Base-by-base conservation (phyloP, 2,113 vertebrate species). In the Myodes glareolus region DNA sequence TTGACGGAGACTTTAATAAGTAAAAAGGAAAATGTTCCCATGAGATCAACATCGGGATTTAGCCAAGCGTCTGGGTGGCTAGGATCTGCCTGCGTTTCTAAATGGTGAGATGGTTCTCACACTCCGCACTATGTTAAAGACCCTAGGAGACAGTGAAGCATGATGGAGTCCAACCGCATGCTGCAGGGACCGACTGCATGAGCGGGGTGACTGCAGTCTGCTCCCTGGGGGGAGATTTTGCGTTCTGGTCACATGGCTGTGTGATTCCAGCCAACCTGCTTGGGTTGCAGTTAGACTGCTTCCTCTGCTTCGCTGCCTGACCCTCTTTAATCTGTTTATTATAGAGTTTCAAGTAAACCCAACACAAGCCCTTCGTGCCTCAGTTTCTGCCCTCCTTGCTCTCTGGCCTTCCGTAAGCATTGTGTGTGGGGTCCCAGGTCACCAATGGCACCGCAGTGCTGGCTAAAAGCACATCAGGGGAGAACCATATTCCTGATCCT, bases 1-100 rank as follows among this genome's bases (percentile, higher is more conserved):
- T 42, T 81, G 94, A 65, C 55, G 39, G 68, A 97, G 95, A 94
- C 85, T 90, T 91, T 82, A 92, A 70, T 58, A 87, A 94, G 90
- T n/a, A 75, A 45, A 33, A n/a, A 80, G 8, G 84, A 47, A 97
- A 5, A 14, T 1, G 72, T 90, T 96, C 67, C 31, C 14, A 47
- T 52, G 21, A 55, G 92, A 81, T 23, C 94, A 72, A 58, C 80
- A 25, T 45, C 39, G 93, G 52, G 75, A 67, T 95, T 65, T 95
- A 72, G 67, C 33, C 70, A 88, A 86, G 25, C 33, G 33, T 63
- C n/a, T 45, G 25, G 81, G 47, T 82, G 77, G n/a, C 17, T 9
- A 29, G 25, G 39, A 23, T 13, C 2, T 77, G 17, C 12, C 33
- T 0, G 27, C 1, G 3, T 95, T 88, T 75, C 86, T 61, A 67